Conservation (phyloP, 2,888 invertebrate species). For the Oeneis ivallda region DNA sequence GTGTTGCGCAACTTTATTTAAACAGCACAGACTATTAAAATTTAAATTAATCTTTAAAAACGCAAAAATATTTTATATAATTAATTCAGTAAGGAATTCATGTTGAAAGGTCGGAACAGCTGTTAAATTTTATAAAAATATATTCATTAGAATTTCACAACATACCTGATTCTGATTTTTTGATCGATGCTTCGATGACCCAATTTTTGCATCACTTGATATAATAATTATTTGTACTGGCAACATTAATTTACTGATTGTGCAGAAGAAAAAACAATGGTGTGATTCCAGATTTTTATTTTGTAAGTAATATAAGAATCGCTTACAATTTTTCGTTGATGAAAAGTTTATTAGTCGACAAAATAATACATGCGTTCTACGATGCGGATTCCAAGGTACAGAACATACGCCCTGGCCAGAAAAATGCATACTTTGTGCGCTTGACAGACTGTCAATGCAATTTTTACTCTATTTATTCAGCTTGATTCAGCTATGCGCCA, state of each 20-base stretch:
- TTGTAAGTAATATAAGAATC: constrained; percentile 82
- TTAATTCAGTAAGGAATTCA: too few relatives aligned
- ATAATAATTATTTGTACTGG: constrained; percentile 52
- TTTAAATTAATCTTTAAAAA: too few relatives aligned
- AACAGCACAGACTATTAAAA: too few relatives aligned
- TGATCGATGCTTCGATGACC: constrained; percentile 51
- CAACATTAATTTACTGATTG: constrained; percentile 75
- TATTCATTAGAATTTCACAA: background rate
- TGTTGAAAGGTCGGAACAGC: background rate
- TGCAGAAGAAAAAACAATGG: constrained; percentile 82
- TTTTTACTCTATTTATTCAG: constrained; percentile 77
- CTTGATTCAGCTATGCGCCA: constrained; percentile 78
- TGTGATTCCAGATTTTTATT: constrained; percentile 82
- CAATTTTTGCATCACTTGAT: constrained; percentile 54
- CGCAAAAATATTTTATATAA: too few relatives aligned
- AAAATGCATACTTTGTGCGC: constrained; percentile 53
- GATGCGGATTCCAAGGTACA: constrained; percentile 62
- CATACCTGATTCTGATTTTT: constrained; percentile 35
- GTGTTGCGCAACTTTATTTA: too few relatives aligned
- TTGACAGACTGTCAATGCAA: constrained; percentile 76
- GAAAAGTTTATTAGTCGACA: constrained; percentile 60
- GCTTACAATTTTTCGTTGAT: constrained; percentile 70
- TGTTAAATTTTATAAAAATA: background rate
- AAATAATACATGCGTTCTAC: constrained; percentile 53
- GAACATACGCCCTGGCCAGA: constrained; percentile 47